These are phyloP conservation scores for Exephanes ischioxanthus DNA, from an alignment of 2,888 invertebrate species.

Conservation along the genomic window DNA sequence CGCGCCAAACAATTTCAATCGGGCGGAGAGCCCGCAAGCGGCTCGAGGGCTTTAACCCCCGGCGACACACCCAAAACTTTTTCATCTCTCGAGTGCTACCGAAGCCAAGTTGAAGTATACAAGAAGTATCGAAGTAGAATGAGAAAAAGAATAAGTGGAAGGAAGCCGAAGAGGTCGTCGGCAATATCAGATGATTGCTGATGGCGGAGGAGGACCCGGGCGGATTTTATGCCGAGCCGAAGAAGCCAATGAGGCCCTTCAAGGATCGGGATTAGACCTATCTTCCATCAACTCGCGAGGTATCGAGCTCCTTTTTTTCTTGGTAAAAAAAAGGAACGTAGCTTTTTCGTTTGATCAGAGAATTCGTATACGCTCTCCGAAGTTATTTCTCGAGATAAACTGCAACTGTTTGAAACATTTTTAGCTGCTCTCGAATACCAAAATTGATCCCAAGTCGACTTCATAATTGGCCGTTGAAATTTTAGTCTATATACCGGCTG, in stretches of 20 bases:
- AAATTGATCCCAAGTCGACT: constrained; percentile 26
- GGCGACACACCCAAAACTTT: constrained; percentile 64
- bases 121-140: constrained; percentile 59
- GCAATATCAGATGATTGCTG: constrained; percentile 68
- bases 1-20: constrained; percentile 62
- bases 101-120: constrained; percentile 60
- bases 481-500: constrained; percentile 46
- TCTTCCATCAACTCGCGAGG: constrained; percentile 25
- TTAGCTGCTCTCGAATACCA: constrained; percentile 38
- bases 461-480: constrained; percentile 45
- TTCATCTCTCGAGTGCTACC: constrained; percentile 66
- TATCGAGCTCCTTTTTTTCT: neutral
- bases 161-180: constrained; percentile 47
- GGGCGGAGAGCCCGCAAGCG: constrained; percentile 41
- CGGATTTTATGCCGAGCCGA: constrained; percentile 55
- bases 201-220: constrained; percentile 52
- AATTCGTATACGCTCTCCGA: constrained; percentile 49
- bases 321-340: constrained; percentile 43
- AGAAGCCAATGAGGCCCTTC: constrained; percentile 39
- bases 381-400: neutral
- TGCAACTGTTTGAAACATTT: constrained; percentile 39
- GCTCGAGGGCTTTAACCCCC: constrained; percentile 46
- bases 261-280: constrained; percentile 55
- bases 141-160: constrained; percentile 41
- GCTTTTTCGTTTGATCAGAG: constrained; percentile 45